Evolutionary conservation across 2,888 invertebrate genomes (phyloP).

Genomic region (Andrena praecox): DNA sequence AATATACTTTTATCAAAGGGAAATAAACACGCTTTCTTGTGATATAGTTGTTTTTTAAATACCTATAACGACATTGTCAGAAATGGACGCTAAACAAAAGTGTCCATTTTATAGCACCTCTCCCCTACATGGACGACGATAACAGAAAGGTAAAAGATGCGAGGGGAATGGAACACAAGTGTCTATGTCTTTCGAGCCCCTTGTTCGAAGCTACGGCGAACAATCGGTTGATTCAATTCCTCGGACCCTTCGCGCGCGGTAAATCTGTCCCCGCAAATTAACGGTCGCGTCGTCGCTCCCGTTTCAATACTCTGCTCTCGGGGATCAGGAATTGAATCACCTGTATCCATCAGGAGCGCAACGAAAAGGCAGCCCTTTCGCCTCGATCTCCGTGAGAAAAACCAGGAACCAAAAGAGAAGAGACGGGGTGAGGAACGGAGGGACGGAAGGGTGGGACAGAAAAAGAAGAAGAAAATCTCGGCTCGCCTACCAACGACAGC

Average conservation of each 20-base stretch:
- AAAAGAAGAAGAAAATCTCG: slow-evolving; percentile 38
- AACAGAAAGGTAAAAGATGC: neutral
- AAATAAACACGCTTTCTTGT: too few relatives aligned
- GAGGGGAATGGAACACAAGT: slow-evolving; percentile 8
- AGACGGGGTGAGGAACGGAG: neutral
- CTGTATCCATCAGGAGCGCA: slow-evolving; percentile 1
- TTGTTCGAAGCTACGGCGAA: neutral
- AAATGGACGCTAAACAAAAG: too few relatives aligned
- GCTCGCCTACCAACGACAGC: slow-evolving; percentile 75
- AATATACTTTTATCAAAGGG: too few relatives aligned
- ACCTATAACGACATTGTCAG: too few relatives aligned
- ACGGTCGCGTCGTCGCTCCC: too few relatives aligned
- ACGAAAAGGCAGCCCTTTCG: slow-evolving; percentile 25
- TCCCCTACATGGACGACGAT: neutral
- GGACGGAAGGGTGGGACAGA: neutral
- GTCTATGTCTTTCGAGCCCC: neutral
- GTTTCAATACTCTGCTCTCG: too few relatives aligned
- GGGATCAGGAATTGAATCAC: slow-evolving; percentile 29
- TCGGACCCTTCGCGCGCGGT: too few relatives aligned
- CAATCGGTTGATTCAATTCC: slow-evolving; percentile 38
- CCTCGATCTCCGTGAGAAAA: neutral
- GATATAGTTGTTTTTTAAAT: too few relatives aligned
- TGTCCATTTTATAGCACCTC: too few relatives aligned
- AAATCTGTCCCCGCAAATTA: too few relatives aligned
- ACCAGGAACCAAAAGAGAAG: neutral